Evolutionary conservation across 1,140 invertebrate genomes (phyloP).

Genomic region (Drosophila eugracilis): DNA sequence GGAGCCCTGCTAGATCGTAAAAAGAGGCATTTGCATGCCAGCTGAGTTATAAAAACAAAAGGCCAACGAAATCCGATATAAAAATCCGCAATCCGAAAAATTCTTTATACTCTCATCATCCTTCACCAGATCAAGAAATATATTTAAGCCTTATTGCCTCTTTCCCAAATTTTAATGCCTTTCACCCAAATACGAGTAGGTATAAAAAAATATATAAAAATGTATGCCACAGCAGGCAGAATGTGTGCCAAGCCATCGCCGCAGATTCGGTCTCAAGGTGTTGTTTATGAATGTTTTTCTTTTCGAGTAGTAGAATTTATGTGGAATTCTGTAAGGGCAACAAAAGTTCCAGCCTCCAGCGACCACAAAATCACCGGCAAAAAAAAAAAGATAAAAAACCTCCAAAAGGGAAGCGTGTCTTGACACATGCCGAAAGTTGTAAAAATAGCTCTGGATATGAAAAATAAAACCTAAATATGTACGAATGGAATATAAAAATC

Average conservation of each 20-base stretch:
- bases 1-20: slow-evolving; percentile 23
- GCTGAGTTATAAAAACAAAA: slow-evolving; percentile 32
- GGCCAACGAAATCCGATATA: background rate
- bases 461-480: slow-evolving; percentile 37
- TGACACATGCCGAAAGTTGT: slow-evolving; percentile 65
- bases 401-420: slow-evolving; percentile 45
- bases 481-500: slow-evolving; percentile 53
- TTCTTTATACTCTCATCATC: slow-evolving; percentile 21
- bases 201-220: slow-evolving; percentile 38
- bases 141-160: slow-evolving; percentile 33
- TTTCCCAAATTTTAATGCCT: slow-evolving; percentile 58
- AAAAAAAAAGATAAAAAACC: slow-evolving; percentile 29
- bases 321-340: slow-evolving; percentile 64
- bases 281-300: slow-evolving; percentile 35
- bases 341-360: slow-evolving; percentile 38
- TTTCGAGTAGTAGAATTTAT: slow-evolving; percentile 61
- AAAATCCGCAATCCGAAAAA: slow-evolving; percentile 16
- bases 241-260: slow-evolving; percentile 58
- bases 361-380: slow-evolving; percentile 19
- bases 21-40: slow-evolving; percentile 36
- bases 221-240: slow-evolving; percentile 35
- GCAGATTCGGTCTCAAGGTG: slow-evolving; percentile 32
- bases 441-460: slow-evolving; percentile 50
- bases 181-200: slow-evolving; percentile 49
- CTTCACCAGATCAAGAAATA: slow-evolving; percentile 28